Percentiles rank a stretch among this genome's conserved stretches.
phyloP scores from a whole-genome alignment of 1,140 invertebrate genomes.

The Leptinotarsa texana region DNA sequence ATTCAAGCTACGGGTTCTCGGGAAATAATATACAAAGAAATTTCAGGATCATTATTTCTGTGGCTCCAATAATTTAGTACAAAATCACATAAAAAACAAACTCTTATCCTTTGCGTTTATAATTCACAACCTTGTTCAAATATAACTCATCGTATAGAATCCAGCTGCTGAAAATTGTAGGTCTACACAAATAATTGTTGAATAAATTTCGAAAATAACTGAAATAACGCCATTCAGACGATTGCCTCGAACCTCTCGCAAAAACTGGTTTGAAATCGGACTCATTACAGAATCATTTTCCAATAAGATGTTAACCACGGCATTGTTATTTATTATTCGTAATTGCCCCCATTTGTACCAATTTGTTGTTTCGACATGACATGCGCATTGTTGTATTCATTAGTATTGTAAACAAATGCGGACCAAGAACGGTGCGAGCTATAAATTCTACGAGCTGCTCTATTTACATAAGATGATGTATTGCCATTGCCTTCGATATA shows the following conservation, averaged over 20 bases:
- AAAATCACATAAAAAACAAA: too few relatives aligned
- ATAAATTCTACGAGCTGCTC: constrained; percentile 5
- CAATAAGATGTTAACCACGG: not conserved
- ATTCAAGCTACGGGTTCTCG: too few relatives aligned
- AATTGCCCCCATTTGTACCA: constrained; percentile 6
- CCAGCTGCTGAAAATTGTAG: too few relatives aligned
- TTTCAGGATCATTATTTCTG: too few relatives aligned
- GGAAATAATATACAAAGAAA: too few relatives aligned
- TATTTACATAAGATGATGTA: constrained; percentile 19
- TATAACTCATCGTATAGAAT: too few relatives aligned
- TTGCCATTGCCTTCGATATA: constrained; percentile 2
- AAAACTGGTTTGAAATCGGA: constrained; percentile 6
- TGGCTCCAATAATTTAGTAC: too few relatives aligned
- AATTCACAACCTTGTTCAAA: too few relatives aligned
- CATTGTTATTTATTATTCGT: constrained; percentile 13
- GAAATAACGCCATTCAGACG: too few relatives aligned
- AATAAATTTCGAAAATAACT: too few relatives aligned
- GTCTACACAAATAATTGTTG: too few relatives aligned
- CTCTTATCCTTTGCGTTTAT: too few relatives aligned
- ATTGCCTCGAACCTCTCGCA: not conserved
- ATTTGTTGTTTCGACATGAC: constrained; percentile 9
- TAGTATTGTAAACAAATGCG: constrained; percentile 16
- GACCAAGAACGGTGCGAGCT: not conserved
- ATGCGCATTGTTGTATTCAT: constrained; percentile 11
- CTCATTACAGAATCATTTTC: not conserved